Conservation (phyloP, 2,797 vertebrate genomes). For the Kryptolebias ocellatus region DNA sequence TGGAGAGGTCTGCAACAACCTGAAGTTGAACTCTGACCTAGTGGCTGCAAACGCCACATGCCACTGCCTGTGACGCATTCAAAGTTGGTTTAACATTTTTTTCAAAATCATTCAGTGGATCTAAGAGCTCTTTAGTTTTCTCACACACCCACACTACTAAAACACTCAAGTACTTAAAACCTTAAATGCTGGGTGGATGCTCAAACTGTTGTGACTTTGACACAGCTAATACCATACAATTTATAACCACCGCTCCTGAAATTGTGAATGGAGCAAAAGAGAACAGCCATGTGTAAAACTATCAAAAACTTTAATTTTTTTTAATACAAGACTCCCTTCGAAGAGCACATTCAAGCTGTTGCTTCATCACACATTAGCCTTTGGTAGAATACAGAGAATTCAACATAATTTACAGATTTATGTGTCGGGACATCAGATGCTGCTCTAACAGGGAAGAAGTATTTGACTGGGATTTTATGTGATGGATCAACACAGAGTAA, state of each 20-base stretch:
- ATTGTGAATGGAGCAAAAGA: neutral
- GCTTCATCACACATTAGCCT: too few species aligned
- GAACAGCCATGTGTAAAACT: too few species aligned
- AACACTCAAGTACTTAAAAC: slow-evolving; percentile 4
- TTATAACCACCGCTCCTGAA: neutral
- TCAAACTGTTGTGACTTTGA: slow-evolving; percentile 27
- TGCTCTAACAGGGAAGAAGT: too few species aligned
- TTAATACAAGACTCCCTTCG: too few species aligned
- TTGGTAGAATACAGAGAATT: too few species aligned
- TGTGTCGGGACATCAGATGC: too few species aligned
- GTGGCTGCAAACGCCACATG: slow-evolving; percentile 12
- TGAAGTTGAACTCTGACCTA: slow-evolving; percentile 33
- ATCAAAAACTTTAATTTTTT: too few species aligned
- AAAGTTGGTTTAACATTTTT: neutral
- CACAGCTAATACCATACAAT: neutral
- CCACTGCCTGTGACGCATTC: slow-evolving; percentile 5
- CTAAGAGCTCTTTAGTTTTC: neutral
- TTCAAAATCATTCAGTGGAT: slow-evolving; percentile 9
- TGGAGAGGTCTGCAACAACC: slow-evolving; percentile 17
- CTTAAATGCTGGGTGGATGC: slow-evolving; percentile 15
- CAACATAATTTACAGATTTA: too few species aligned
- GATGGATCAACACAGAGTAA: too few species aligned
- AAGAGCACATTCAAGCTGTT: too few species aligned
- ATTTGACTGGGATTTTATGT: too few species aligned
- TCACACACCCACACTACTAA: slow-evolving; percentile 21